Percentiles rank a stretch among this genome's conserved stretches.
phyloP scores from a whole-genome alignment of 2,888 invertebrate species.

The Eupithecia subumbrata region DNA sequence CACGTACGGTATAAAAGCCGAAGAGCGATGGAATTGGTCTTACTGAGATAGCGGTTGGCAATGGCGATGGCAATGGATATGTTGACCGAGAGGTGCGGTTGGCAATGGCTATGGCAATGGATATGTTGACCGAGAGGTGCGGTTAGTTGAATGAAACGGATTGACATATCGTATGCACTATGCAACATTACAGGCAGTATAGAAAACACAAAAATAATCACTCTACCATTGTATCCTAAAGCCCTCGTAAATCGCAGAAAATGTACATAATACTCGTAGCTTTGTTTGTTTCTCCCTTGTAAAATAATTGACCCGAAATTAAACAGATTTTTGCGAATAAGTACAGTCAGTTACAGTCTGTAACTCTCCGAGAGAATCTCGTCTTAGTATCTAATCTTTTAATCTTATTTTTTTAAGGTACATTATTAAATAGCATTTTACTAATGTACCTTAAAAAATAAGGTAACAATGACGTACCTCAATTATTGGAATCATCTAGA shows the following conservation, averaged over 20 bases:
- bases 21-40: slow-evolving; percentile 51
- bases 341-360: slow-evolving; percentile 17
- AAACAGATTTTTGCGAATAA: slow-evolving; percentile 41
- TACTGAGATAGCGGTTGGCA: slow-evolving; percentile 47
- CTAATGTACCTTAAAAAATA: too few relatives aligned
- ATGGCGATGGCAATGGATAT: slow-evolving; percentile 41
- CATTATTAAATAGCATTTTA: too few relatives aligned
- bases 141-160: background rate
- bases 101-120: slow-evolving; percentile 41
- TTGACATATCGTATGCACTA: background rate
- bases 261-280: slow-evolving; percentile 17
- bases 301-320: slow-evolving; percentile 40
- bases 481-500: background rate
- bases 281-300: slow-evolving; percentile 23
- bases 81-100: background rate
- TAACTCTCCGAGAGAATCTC: background rate
- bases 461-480: background rate
- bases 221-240: background rate
- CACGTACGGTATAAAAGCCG: slow-evolving; percentile 56
- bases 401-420: too few relatives aligned
- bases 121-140: slow-evolving; percentile 3
- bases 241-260: background rate
- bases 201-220: background rate
- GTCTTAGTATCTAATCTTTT: background rate
- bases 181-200: background rate